A percentile compares a stretch with the other conserved stretches of the same genome.
Conservation (phyloP, 1,140 invertebrate species). For the Ceratina australensis region DNA sequence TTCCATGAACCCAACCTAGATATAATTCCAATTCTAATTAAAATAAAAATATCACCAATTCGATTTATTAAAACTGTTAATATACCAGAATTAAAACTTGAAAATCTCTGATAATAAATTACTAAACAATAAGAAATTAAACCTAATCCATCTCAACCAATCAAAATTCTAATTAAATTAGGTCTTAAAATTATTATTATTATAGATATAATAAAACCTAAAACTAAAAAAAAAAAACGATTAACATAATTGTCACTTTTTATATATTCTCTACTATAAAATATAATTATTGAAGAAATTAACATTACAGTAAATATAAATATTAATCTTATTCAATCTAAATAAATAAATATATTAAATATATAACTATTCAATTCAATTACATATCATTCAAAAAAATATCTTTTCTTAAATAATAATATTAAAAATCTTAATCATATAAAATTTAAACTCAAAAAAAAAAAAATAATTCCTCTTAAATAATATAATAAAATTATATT, state of each 20-base stretch:
- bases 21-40: conserved; percentile 81
- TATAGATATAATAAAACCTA: neutral
- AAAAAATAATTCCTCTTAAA: no score
- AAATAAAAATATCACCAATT: conserved; percentile 82
- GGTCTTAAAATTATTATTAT: neutral
- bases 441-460: no score
- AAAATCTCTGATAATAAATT: conserved; percentile 79
- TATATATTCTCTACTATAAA: neutral
- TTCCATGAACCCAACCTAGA: conserved; percentile 77
- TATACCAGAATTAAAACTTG: conserved; percentile 80
- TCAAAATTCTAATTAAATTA: no score
- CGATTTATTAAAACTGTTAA: conserved; percentile 83
- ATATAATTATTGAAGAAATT: neutral
- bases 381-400: neutral
- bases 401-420: no score
- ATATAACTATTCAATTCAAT: neutral
- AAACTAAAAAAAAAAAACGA: neutral
- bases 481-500: no score
- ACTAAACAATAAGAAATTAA: conserved; percentile 83
- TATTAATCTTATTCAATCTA: neutral
- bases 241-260: neutral
- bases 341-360: neutral
- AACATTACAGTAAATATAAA: no score
- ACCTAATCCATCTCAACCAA: neutral
- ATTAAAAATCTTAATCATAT: no score